Conservation (phyloP, 2,888 invertebrate species). For the Fragum fragum region DNA sequence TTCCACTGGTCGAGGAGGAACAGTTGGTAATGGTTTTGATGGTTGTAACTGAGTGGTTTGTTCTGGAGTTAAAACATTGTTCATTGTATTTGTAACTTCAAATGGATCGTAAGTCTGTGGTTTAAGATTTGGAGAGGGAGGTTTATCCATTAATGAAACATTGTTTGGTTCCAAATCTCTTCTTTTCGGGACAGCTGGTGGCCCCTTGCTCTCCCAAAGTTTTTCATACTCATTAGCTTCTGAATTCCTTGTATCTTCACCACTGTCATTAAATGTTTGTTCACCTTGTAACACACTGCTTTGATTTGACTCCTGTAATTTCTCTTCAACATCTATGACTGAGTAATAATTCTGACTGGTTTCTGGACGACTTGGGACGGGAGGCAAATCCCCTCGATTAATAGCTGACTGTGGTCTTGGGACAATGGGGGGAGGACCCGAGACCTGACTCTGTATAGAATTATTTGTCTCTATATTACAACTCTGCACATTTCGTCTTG, state of each 20-base stretch:
- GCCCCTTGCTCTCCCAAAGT: constrained; percentile 30
- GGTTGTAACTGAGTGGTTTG: constrained; percentile 40
- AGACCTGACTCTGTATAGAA: constrained; percentile 12
- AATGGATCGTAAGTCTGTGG: constrained; percentile 69
- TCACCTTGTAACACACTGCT: constrained; percentile 22
- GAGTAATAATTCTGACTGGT: constrained; percentile 61
- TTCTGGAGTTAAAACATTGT: constrained; percentile 51
- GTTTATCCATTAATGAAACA: constrained; percentile 66
- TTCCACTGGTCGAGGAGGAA: constrained; percentile 54
- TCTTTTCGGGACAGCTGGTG: constrained; percentile 56
- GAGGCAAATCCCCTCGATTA: constrained; percentile 43
- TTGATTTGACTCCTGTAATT: background rate
- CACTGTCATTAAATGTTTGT: constrained; percentile 12
- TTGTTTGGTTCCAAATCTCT: constrained; percentile 36
- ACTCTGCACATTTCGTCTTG: constrained; percentile 75
- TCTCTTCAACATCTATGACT: constrained; percentile 19
- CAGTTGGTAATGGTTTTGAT: constrained; percentile 33
- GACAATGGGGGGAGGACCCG: constrained; percentile 58
- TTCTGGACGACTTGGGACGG: constrained; percentile 48
- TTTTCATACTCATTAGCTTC: constrained; percentile 33
- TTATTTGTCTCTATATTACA: constrained; percentile 43
- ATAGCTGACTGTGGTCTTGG: constrained; percentile 52
- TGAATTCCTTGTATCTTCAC: background rate
- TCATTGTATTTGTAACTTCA: constrained; percentile 71
- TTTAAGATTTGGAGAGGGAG: constrained; percentile 55